Base-by-base conservation (phyloP, 2,797 vertebrate genomes). In the Sebastes paucispinis region DNA sequence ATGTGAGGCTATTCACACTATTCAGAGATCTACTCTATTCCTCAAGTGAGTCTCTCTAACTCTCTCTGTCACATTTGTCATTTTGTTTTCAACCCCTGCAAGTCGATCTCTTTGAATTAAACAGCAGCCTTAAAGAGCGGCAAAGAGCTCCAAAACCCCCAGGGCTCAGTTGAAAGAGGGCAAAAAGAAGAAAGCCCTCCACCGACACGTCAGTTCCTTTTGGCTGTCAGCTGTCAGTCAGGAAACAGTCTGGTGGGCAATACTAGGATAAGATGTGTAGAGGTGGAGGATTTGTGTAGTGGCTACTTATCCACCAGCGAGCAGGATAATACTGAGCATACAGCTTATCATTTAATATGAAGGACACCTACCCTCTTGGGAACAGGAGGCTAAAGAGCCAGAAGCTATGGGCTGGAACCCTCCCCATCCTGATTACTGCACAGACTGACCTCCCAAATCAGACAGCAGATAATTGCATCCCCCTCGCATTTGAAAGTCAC, bases 401-500 rank as follows among this genome's bases (percentile, higher is more conserved):
- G 43, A 73, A 77, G 60, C 72, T 73, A 8, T 47, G 29, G 59
- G 59, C 70, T 18, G 8, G 34, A 74, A 69, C 79, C 63, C 31
- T 52, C 52, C 52, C 57, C 24, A 55, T 70, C 73, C 67, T 66
- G 83, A 87, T 82, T 64, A 67, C 62, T 59, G 68, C 67, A 36
- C 25, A 83, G 34, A 70, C 71, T 59, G 84, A 85, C 80, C 77
- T 82, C 80, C 69, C 81, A 83, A 80, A 83, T 43, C 87, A 87
- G 82, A 88, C 83, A 80, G 84, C 84, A 87, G 75, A 86, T 89
- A 88, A 91, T 89, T 91, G 82, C 86, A 74, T 50, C 77, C 77
- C 77, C 67, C 79, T 77, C 36, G 4, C 65, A 82, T 83, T 86
- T 87, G 80, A 89, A 86, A 87, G 82, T 85, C 84, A 69, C 77